Evolutionary conservation across 1,140 invertebrate species (phyloP).

Genomic region (Dreissena rostriformis): DNA sequence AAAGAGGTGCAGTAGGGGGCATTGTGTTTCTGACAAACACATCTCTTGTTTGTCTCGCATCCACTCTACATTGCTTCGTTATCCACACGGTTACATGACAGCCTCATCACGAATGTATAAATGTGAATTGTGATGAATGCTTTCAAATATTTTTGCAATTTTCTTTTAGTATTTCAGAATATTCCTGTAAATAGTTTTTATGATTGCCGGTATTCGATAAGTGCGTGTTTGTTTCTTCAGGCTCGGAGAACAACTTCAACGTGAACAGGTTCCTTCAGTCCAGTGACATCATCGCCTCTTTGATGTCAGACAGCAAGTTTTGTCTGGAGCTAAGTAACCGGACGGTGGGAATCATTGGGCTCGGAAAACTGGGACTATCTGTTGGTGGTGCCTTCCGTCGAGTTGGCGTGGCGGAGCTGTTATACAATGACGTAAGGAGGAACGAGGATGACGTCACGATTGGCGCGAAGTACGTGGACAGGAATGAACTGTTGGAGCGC

Average conservation of each 20-base stretch:
- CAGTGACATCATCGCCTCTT: conserved; percentile 16
- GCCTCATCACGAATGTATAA: too few relatives aligned
- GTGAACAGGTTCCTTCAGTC: conserved; percentile 37
- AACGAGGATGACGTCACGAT: conserved; percentile 66
- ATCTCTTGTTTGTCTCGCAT: too few relatives aligned
- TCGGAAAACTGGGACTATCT: conserved; percentile 87
- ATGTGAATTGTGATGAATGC: too few relatives aligned
- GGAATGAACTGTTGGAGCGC: conserved; percentile 67
- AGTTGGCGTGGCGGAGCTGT: conserved; percentile 86
- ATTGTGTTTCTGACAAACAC: too few relatives aligned
- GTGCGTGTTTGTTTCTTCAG: conserved; percentile 4
- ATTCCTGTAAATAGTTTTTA: neutral
- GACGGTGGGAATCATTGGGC: conserved; percentile 92
- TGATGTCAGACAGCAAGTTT: conserved; percentile 10
- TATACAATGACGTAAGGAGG: conserved; percentile 84
- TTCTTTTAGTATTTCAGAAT: too few relatives aligned
- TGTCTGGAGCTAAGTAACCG: conserved; percentile 81
- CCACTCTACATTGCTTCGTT: too few relatives aligned
- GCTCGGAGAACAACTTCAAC: neutral
- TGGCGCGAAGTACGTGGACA: conserved; percentile 69
- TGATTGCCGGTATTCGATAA: neutral
- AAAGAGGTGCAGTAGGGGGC: too few relatives aligned
- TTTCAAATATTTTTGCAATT: neutral
- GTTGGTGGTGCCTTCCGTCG: conserved; percentile 86
- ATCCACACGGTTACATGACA: too few relatives aligned